A percentile compares a stretch with the other conserved stretches of the same genome.
Evolutionary conservation across 2,113 vertebrate genomes (phyloP).

Genomic region (Carettochelys insculpta): DNA sequence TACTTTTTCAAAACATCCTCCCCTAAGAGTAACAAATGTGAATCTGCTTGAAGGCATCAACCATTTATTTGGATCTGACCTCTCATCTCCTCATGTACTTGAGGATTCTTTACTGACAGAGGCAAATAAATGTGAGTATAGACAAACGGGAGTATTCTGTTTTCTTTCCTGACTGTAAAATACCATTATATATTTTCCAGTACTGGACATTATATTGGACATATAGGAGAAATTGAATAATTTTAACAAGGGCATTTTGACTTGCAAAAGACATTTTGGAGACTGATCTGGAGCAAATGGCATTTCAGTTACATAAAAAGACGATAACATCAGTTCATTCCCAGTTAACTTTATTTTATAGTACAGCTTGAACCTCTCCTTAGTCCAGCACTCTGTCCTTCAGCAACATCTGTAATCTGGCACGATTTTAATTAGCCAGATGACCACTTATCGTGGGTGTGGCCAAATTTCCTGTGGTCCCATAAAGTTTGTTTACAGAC

Average conservation of each 20-base stretch:
- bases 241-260: not conserved
- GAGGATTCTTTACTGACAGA: constrained; percentile 72
- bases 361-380: no score
- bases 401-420: no score
- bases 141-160: constrained; percentile 12
- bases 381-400: no score
- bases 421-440: no score
- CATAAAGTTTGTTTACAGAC: no score
- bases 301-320: not conserved
- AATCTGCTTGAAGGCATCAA: constrained; percentile 65
- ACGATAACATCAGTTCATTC: not conserved
- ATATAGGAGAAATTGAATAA: not conserved
- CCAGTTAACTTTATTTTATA: not conserved
- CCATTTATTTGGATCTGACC: constrained; percentile 64
- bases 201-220: not conserved
- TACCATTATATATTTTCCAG: not conserved
- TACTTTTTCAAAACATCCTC: constrained; percentile 57
- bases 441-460: no score
- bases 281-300: not conserved
- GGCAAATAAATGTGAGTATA: constrained; percentile 61
- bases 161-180: not conserved
- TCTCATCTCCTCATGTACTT: constrained; percentile 56
- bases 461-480: no score
- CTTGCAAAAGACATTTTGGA: not conserved
- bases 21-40: constrained; percentile 71